Evolutionary conservation across 1,140 invertebrate species (phyloP).

Genomic region (Myzus persicae): DNA sequence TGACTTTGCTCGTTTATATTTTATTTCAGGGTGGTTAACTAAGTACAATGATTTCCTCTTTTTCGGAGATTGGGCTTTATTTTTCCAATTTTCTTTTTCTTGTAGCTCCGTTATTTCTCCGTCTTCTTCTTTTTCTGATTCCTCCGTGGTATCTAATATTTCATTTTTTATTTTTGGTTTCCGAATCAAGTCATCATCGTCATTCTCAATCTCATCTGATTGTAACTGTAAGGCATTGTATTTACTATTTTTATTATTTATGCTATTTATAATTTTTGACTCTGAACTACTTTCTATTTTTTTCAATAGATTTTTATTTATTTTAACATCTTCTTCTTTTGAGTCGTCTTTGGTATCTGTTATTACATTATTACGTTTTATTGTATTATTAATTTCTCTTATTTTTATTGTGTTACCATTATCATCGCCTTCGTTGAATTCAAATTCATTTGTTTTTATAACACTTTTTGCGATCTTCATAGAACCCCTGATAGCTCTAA

Average conservation of each 20-base stretch:
- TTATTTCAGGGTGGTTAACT: background rate
- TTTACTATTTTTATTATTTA: too few species aligned
- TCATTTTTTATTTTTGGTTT: background rate
- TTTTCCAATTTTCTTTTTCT: conserved; percentile 15
- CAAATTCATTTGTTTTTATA: background rate
- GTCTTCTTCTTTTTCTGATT: background rate
- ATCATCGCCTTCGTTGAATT: background rate
- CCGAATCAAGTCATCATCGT: background rate
- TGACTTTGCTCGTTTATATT: background rate
- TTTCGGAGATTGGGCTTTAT: background rate
- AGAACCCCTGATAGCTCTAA: background rate
- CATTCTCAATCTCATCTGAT: background rate
- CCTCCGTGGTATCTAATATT: background rate
- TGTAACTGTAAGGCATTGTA: too few species aligned
- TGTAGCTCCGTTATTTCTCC: background rate
- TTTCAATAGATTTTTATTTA: too few species aligned
- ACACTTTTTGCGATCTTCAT: background rate
- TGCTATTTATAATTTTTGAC: too few species aligned
- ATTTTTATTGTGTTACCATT: too few species aligned
- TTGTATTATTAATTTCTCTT: too few species aligned
- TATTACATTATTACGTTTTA: background rate
- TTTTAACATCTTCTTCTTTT: background rate
- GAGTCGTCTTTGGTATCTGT: background rate
- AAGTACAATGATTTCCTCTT: background rate
- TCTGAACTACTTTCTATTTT: too few species aligned